Conservation (phyloP, 2,797 vertebrate species). For the Yasuhikotakia modesta region DNA sequence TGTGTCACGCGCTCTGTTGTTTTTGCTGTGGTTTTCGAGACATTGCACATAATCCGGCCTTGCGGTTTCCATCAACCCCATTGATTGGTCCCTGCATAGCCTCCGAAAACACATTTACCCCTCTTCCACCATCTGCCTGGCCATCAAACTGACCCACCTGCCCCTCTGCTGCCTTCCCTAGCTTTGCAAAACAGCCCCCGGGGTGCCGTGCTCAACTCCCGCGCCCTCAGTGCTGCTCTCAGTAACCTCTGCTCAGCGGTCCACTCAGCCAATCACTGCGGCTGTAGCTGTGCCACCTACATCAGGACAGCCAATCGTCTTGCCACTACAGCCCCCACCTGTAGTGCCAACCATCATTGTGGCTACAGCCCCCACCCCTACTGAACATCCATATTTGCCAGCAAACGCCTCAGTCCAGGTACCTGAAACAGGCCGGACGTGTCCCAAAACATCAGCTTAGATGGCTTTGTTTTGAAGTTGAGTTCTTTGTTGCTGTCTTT, state of each 20-base stretch:
- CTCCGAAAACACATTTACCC: slow-evolving; percentile 59
- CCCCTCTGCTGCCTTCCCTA: slow-evolving; percentile 70
- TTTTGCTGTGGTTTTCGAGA: slow-evolving; percentile 40
- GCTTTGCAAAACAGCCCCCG: slow-evolving; percentile 72
- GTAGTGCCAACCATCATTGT: slow-evolving; percentile 85
- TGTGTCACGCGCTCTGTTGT: slow-evolving; percentile 25
- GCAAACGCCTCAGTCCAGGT: slow-evolving; percentile 89
- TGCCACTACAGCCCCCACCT: slow-evolving; percentile 79
- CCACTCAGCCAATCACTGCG: slow-evolving; percentile 66
- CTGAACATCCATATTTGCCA: slow-evolving; percentile 76
- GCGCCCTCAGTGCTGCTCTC: slow-evolving; percentile 76
- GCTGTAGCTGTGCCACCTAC: slow-evolving; percentile 63
- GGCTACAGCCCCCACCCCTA: slow-evolving; percentile 81
- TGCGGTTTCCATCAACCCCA: slow-evolving; percentile 82
- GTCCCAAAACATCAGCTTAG: slow-evolving; percentile 9
- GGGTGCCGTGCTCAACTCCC: slow-evolving; percentile 61
- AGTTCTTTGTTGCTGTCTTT: background rate
- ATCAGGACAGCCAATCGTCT: slow-evolving; percentile 60
- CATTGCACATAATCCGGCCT: slow-evolving; percentile 62
- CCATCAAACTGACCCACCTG: slow-evolving; percentile 73
- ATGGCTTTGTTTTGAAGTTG: background rate
- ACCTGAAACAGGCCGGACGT: slow-evolving; percentile 63
- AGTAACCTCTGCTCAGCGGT: slow-evolving; percentile 77
- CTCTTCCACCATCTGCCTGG: slow-evolving; percentile 71
- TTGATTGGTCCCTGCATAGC: slow-evolving; percentile 76